Evolutionary conservation across 2,113 vertebrate species (phyloP).

Genomic region (Nerophis ophidion): DNA sequence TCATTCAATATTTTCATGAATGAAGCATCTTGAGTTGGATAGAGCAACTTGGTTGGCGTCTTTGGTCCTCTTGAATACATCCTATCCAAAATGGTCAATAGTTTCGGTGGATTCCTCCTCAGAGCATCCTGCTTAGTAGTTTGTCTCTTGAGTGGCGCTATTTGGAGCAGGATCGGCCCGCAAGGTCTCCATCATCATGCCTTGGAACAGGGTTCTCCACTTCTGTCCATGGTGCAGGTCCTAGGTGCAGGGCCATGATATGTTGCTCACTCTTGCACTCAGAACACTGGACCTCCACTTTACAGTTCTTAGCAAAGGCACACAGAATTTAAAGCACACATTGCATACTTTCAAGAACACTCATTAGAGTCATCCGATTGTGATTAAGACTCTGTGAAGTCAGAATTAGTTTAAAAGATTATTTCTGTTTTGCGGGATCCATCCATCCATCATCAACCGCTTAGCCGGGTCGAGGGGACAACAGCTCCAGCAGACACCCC

Average conservation of each 20-base stretch:
- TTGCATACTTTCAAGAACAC: not conserved
- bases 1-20: not conserved
- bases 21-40: not conserved
- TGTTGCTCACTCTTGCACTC: not conserved
- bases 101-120: not conserved
- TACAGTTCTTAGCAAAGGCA: conserved; percentile 18
- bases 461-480: no score
- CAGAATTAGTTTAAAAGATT: not conserved
- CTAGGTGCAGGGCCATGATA: no score
- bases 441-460: no score
- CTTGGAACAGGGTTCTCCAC: no score
- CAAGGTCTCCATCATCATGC: no score
- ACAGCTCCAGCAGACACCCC: no score
- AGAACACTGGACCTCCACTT: conserved; percentile 3
- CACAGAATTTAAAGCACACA: not conserved
- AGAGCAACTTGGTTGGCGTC: not conserved
- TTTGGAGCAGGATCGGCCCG: no score
- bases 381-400: not conserved
- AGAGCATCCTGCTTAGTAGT: not conserved
- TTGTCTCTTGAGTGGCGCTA: not conserved
- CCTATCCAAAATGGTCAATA: not conserved
- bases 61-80: not conserved
- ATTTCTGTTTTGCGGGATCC: conserved; percentile 23
- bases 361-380: not conserved
- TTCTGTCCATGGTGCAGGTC: no score